Evolutionary conservation across 2,888 invertebrate species (phyloP), one percentile per base, ranked within the genome.

Genomic region (Lasioglossum zephyrum): DNA sequence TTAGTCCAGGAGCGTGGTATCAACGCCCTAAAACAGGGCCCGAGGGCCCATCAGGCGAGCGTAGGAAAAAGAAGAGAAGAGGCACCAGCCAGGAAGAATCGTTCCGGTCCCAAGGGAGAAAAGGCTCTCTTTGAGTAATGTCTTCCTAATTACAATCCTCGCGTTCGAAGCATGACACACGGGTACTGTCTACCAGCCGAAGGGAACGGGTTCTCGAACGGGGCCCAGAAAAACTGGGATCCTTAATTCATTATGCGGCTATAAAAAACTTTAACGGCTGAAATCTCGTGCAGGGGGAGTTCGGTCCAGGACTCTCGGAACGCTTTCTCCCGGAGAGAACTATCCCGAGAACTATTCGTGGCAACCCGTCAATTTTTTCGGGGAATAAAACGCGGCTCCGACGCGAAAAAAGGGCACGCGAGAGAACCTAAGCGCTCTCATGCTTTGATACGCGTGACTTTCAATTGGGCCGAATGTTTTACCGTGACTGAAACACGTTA

Each of bases 91-190:
- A 49, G 60, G 78, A 77, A 81, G 84, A 82, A 85, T 78, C 73
- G 66, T 79, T 76, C 79, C 57, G 74, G 78, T 79, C 81, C 73
- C 82, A 73, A 76, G 78, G 82, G 84, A 79, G 79, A 82, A 77
- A 84, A 79, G 87, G 75, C 85, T 77, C 85, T 89, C 84, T 88
- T 88, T 90, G 90, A 92, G 93, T 93, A 93, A 93, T 93, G 92
- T 90, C 92, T 91, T 92, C 92, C 92, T 94, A 93, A 94, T 93
- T 93, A 93, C 91, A 91, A 92, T 91, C 89, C 87, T 88, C 86
- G 84, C 76, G 91, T 79, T 87, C 85, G 86, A 87, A 81, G 80
- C 86, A 84, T 81, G 86, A 84, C 89, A 82, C 85, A 86, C 86
- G 79, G 79, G 80, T 69, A 73, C 53, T 70, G 79, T 85, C 83